Conservation (phyloP, 2,797 vertebrate genomes). For the Pelobates cultripes region DNA sequence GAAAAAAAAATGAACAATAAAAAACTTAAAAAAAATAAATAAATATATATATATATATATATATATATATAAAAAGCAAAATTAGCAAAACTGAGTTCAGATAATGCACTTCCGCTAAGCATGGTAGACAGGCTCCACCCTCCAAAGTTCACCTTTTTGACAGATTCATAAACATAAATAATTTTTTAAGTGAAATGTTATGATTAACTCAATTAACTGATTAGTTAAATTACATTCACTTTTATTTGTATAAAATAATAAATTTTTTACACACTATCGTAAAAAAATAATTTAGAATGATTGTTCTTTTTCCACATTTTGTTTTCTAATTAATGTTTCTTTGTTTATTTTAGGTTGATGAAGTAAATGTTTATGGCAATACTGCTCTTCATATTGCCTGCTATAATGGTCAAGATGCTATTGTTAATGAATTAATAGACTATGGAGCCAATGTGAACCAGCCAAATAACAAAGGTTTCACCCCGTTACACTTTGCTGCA, state of each 20-base stretch:
- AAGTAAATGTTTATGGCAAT: conserved; percentile 93
- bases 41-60: no score
- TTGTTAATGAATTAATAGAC: conserved; percentile 93
- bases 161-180: no score
- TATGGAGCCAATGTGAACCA: conserved; percentile 95
- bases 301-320: no score
- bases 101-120: no score
- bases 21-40: no score
- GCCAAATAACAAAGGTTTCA: conserved; percentile 94
- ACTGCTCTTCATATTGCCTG: conserved; percentile 94
- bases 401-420: conserved; percentile 92
- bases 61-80: not conserved
- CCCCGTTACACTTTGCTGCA: conserved; percentile 94
- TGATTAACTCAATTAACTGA: no score
- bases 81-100: no score
- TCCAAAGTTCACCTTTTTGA: no score
- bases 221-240: no score
- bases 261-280: not conserved
- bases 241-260: not conserved
- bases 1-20: not conserved
- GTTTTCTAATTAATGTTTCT: not conserved
- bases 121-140: no score
- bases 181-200: no score
- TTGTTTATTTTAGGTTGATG: conserved; percentile 82
- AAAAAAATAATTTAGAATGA: not conserved